Percentiles rank a stretch among this genome's conserved stretches.
Evolutionary conservation across 1,140 invertebrate genomes (phyloP).

Genomic region (Dreissena rostriformis): DNA sequence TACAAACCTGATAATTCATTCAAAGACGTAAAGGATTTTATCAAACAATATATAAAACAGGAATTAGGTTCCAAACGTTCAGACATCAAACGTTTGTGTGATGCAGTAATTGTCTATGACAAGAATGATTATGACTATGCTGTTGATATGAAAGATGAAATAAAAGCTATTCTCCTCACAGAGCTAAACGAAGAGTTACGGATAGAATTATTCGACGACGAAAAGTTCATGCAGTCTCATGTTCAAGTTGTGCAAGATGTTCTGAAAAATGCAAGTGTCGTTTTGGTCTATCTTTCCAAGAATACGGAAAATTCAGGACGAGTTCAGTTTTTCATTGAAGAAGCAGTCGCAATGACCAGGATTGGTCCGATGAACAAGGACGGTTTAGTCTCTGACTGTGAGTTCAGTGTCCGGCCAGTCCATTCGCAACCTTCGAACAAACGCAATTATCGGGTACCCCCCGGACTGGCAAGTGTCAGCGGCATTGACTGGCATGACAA

Average conservation of each 20-base stretch:
- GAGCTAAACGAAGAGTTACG: background rate
- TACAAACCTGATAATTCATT: no score
- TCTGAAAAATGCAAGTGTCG: background rate
- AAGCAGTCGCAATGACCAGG: background rate
- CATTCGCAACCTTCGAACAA: background rate
- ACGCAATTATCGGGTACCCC: background rate
- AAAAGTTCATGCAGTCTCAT: background rate
- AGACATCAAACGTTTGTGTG: background rate
- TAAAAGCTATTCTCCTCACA: background rate
- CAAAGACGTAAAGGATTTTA: background rate
- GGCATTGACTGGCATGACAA: background rate
- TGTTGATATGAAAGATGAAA: background rate
- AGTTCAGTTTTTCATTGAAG: background rate
- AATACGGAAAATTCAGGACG: background rate
- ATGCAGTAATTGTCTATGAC: constrained; percentile 1
- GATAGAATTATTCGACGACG: background rate
- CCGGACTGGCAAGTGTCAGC: background rate
- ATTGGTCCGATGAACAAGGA: background rate
- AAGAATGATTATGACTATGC: constrained; percentile 1
- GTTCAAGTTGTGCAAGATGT: background rate
- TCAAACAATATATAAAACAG: background rate
- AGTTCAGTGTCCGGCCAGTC: background rate
- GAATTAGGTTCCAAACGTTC: background rate
- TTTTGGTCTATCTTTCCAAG: background rate
- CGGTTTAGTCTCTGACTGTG: background rate